phyloP scores from a whole-genome alignment of 2,888 invertebrate species.

The Biston betularia region DNA sequence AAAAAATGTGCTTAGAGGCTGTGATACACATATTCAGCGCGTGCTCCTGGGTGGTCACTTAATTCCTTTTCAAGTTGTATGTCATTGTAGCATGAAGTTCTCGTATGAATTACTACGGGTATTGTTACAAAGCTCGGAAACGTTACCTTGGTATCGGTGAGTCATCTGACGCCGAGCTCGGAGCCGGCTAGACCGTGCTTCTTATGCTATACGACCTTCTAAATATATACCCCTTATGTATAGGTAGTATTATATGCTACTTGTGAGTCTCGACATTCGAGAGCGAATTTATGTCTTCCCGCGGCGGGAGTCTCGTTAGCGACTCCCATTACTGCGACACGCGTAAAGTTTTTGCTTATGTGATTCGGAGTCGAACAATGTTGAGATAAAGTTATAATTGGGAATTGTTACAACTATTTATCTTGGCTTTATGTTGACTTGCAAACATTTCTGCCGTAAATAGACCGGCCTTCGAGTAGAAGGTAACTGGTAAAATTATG shows the following conservation, averaged over 20 bases:
- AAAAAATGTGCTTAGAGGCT: too few species aligned
- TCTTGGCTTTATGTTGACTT: slow-evolving; percentile 15
- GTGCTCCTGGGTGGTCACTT: slow-evolving; percentile 22
- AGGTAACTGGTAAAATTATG: too few species aligned
- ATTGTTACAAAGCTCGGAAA: slow-evolving; percentile 52
- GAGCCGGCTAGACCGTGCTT: slow-evolving; percentile 63
- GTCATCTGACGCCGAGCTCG: slow-evolving; percentile 67
- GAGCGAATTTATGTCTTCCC: slow-evolving; percentile 59
- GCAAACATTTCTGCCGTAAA: not conserved
- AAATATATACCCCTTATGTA: slow-evolving; percentile 33
- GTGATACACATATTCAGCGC: slow-evolving; percentile 6
- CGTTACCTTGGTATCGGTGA: slow-evolving; percentile 67
- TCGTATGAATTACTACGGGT: slow-evolving; percentile 39
- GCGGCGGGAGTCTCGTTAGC: slow-evolving; percentile 60
- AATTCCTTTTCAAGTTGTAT: slow-evolving; percentile 9
- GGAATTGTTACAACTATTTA: slow-evolving; percentile 19
- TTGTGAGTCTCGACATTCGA: slow-evolving; percentile 49
- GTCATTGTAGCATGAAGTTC: slow-evolving; percentile 39
- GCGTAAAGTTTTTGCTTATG: slow-evolving; percentile 36
- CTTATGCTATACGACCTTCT: slow-evolving; percentile 37
- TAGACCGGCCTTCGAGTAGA: too few species aligned
- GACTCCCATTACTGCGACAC: slow-evolving; percentile 40
- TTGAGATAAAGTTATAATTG: slow-evolving; percentile 24
- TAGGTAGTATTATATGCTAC: slow-evolving; percentile 30
- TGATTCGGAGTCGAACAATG: slow-evolving; percentile 23